Conservation (phyloP, 92 coral and sea anemone genomes). For the Zoanthus sociatus region DNA sequence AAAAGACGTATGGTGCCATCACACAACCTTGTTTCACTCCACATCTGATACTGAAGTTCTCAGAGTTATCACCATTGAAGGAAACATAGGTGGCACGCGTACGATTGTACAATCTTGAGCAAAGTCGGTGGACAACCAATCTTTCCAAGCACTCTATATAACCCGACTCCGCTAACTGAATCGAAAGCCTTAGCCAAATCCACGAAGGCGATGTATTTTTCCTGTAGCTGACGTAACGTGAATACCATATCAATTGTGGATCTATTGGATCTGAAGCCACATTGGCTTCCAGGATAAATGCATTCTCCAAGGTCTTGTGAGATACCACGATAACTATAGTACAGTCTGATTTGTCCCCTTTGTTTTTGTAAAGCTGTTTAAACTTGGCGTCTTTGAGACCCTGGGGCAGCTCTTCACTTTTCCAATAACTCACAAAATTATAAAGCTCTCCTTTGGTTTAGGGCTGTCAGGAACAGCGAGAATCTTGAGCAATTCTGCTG, state of each 20-base stretch:
- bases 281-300: neutral
- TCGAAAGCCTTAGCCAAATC: too few species aligned
- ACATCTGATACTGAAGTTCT: neutral
- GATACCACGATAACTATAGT: neutral
- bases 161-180: too few species aligned
- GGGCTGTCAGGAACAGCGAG: constrained; percentile 14
- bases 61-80: neutral
- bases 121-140: too few species aligned
- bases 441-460: neutral
- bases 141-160: too few species aligned
- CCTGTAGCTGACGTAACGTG: neutral
- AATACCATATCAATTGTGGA: constrained; percentile 5
- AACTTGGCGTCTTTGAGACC: constrained; percentile 18
- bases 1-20: neutral
- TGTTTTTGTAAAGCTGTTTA: neutral
- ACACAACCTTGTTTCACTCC: neutral
- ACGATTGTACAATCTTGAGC: too few species aligned
- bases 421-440: constrained; percentile 4
- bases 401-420: constrained; percentile 1
- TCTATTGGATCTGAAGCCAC: neutral
- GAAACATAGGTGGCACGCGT: too few species aligned
- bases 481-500: constrained; percentile 11
- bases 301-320: neutral
- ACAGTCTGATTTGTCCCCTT: neutral
- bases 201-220: neutral